A percentile compares a stretch with the other conserved stretches of the same genome.
Evolutionary conservation across 1,140 invertebrate genomes (phyloP).

Genomic region (Lamellibrachia luymesi): DNA sequence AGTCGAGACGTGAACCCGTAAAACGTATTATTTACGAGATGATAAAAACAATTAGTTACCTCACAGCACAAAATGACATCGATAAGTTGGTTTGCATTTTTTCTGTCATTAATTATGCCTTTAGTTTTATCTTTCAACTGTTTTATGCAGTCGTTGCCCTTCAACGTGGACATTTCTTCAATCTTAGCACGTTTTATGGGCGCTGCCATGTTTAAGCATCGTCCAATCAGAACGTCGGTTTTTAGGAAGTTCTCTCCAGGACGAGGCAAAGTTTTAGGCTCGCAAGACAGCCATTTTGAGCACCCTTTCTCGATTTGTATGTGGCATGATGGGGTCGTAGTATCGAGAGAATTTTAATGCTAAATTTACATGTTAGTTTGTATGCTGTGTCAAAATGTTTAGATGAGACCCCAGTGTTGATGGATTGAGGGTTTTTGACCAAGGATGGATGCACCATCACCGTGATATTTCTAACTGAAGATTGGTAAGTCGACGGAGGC

Average conservation of each 20-base stretch:
- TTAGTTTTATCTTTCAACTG: conserved; percentile 27
- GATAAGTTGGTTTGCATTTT: conserved; percentile 41
- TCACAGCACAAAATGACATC: conserved; percentile 32
- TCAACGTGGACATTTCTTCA: background rate
- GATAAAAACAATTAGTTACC: background rate
- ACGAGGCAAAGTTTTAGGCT: conserved; percentile 8
- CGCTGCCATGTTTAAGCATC: background rate
- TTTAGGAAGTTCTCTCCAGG: background rate
- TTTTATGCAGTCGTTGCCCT: conserved; percentile 14
- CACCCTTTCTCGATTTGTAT: conserved; percentile 10
- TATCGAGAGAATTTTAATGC: background rate
- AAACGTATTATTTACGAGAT: background rate
- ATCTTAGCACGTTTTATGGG: background rate
- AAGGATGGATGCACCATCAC: conserved; percentile 43
- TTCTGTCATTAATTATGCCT: conserved; percentile 34
- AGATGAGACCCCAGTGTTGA: conserved; percentile 43
- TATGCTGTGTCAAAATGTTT: conserved; percentile 40
- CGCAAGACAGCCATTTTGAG: background rate
- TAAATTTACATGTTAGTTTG: conserved; percentile 13
- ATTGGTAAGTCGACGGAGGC: background rate
- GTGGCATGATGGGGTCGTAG: background rate
- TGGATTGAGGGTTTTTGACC: conserved; percentile 51
- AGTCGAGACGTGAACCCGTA: background rate
- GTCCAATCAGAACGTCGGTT: background rate
- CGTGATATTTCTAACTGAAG: conserved; percentile 45